Percentiles rank a stretch among this genome's conserved stretches.
Evolutionary conservation across 2,888 invertebrate genomes (phyloP).

Genomic region (Philhelius pedissequus): DNA sequence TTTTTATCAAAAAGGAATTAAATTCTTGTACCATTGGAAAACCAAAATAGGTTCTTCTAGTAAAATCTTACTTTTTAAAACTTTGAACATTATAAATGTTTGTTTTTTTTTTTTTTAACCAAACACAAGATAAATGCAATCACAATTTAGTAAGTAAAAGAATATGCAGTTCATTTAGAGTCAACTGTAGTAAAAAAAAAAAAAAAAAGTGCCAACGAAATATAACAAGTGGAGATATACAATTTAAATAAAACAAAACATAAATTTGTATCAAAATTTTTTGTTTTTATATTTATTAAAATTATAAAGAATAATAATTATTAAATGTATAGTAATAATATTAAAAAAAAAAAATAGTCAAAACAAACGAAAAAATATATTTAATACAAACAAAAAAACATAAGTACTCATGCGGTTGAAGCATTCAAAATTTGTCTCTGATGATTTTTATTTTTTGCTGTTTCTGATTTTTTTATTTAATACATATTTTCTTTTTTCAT

Average conservation of each 20-base stretch:
- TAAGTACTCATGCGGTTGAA: conserved; percentile 68
- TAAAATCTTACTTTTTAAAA: too few relatives aligned
- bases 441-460: neutral
- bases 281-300: conserved; percentile 65
- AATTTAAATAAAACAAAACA: conserved; percentile 33
- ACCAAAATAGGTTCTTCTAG: too few relatives aligned
- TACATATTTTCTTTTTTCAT: conserved; percentile 1
- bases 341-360: conserved; percentile 61
- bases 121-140: too few relatives aligned
- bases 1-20: too few relatives aligned
- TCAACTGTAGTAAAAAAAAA: neutral
- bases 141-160: too few relatives aligned
- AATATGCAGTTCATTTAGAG: neutral
- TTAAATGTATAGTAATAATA: conserved; percentile 59
- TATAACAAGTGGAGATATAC: neutral
- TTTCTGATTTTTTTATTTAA: neutral
- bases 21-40: too few relatives aligned
- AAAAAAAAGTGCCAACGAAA: neutral
- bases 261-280: conserved; percentile 62
- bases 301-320: conserved; percentile 67
- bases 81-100: too few relatives aligned
- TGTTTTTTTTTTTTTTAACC: too few relatives aligned
- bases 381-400: conserved; percentile 47
- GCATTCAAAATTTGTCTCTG: conserved; percentile 41
- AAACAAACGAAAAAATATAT: conserved; percentile 65